A percentile compares a stretch with the other conserved stretches of the same genome.
Conservation (phyloP, 2,888 invertebrate species). For the Girardia tigrina region DNA sequence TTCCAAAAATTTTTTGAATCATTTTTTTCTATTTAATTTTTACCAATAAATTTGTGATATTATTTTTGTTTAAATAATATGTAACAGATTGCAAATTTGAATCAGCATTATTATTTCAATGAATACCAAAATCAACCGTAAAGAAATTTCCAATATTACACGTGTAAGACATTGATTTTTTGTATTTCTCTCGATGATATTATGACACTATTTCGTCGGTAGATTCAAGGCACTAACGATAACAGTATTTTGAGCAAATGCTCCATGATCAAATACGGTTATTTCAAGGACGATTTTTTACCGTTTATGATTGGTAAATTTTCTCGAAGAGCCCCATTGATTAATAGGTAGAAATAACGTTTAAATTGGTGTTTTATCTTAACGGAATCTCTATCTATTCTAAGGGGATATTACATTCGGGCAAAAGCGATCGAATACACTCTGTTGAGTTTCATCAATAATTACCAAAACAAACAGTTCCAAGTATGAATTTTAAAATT, state of each 20-base stretch:
- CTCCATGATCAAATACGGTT: constrained; percentile 50
- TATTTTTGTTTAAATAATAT: too few relatives aligned
- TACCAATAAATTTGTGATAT: too few relatives aligned
- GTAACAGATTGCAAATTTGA: too few relatives aligned
- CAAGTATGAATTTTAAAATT: too few relatives aligned
- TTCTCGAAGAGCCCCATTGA: constrained; percentile 50
- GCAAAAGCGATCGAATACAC: constrained; percentile 46
- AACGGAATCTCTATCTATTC: constrained; percentile 31
- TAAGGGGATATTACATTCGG: constrained; percentile 50
- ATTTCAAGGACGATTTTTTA: constrained; percentile 50
- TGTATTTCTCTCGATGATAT: background rate
- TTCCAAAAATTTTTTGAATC: too few relatives aligned
- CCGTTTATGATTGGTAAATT: constrained; percentile 48
- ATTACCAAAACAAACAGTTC: background rate
- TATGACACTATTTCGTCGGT: background rate
- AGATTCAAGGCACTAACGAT: constrained; percentile 54
- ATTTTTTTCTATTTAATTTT: too few relatives aligned
- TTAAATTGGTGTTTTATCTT: background rate
- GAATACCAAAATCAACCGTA: background rate
- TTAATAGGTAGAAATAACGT: constrained; percentile 45
- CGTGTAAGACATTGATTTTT: too few relatives aligned
- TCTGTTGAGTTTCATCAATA: constrained; percentile 42
- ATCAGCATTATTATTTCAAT: too few relatives aligned
- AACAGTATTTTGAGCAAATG: constrained; percentile 52
- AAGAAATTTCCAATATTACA: background rate